Evolutionary conservation across 2,888 invertebrate species (phyloP).

Genomic region (Pristionchus mayeri): DNA sequence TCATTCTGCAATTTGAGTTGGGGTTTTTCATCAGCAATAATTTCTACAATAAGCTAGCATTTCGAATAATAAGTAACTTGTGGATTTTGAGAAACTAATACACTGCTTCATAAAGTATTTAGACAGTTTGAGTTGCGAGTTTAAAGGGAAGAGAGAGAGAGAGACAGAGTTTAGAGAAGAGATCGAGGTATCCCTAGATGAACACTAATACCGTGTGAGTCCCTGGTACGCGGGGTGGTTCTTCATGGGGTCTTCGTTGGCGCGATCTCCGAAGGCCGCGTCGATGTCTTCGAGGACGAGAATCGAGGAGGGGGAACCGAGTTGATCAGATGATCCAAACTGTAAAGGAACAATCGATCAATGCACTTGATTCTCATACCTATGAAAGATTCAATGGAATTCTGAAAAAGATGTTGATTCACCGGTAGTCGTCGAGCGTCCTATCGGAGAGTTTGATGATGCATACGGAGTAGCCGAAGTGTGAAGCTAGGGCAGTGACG

Average conservation of each 20-base stretch:
- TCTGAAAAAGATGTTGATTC: no score
- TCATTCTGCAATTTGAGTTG: constrained; percentile 82
- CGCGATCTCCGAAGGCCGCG: constrained; percentile 90
- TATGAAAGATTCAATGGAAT: neutral
- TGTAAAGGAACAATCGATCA: no score
- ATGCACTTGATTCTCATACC: no score
- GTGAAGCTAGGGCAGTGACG: constrained; percentile 85
- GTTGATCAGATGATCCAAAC: constrained; percentile 90
- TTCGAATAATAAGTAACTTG: neutral
- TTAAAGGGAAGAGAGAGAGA: no score
- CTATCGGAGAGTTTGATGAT: constrained; percentile 95
- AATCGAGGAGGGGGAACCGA: constrained; percentile 89
- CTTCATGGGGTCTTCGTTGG: constrained; percentile 76
- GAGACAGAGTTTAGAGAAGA: no score
- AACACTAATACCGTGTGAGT: constrained; percentile 59
- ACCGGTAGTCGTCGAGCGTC: constrained; percentile 92
- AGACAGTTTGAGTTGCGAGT: no score
- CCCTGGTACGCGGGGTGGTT: constrained; percentile 73
- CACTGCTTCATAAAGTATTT: no score
- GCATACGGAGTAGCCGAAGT: constrained; percentile 93
- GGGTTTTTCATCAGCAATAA: no score
- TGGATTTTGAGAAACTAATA: neutral
- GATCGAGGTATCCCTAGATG: no score
- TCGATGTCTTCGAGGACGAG: constrained; percentile 97
- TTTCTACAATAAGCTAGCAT: neutral